phyloP scores from a whole-genome alignment of 2,113 vertebrate species.

The Shinisaurus crocodilurus region DNA sequence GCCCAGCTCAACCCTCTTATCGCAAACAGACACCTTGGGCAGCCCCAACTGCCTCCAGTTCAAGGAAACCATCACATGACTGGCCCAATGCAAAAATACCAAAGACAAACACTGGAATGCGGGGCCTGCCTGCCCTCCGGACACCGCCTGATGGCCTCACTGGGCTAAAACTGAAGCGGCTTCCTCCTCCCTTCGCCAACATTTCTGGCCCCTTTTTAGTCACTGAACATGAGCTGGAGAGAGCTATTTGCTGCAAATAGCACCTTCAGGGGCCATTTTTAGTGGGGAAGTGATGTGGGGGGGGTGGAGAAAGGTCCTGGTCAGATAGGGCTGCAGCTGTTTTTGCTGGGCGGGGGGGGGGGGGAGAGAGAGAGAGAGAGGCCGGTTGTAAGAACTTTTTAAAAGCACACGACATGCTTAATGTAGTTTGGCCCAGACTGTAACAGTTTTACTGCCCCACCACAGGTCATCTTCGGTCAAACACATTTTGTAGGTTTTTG shows the following conservation, averaged over 20 bases:
- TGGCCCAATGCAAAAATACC: slow-evolving; percentile 18
- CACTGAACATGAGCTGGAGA: background rate
- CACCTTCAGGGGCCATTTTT: background rate
- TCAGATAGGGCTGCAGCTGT: background rate
- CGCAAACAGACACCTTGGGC: slow-evolving; percentile 56
- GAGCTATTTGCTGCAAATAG: background rate
- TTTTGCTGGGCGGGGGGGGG: background rate
- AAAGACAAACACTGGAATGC: background rate
- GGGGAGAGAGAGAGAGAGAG: background rate
- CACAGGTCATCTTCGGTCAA: background rate
- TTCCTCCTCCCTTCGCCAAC: background rate
- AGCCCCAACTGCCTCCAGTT: background rate
- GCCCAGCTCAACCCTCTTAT: slow-evolving; percentile 56
- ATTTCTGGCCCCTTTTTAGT: background rate
- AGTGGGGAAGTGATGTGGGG: background rate
- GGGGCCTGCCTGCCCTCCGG: background rate
- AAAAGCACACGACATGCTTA: background rate
- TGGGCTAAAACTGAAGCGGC: background rate
- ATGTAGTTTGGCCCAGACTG: background rate
- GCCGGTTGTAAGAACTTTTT: background rate
- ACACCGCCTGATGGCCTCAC: background rate
- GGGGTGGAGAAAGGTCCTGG: background rate
- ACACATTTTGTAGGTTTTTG: background rate
- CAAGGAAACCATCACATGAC: background rate
- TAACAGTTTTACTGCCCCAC: background rate